Evolutionary conservation across 1,140 invertebrate genomes (phyloP), one percentile per base, ranked within the genome.

Genomic region (Euura lappo): DNA sequence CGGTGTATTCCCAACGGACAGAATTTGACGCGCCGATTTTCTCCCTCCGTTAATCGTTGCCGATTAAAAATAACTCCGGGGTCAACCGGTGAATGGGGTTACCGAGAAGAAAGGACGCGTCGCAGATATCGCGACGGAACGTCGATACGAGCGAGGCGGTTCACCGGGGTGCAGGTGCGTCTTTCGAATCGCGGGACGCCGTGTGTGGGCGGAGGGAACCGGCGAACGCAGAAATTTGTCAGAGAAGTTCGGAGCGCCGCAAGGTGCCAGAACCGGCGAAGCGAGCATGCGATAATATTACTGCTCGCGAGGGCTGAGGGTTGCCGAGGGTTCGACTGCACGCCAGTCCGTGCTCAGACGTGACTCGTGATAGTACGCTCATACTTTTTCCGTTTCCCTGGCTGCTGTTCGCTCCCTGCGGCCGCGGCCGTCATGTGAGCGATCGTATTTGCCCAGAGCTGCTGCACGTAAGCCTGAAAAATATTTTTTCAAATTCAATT

Each of bases 331-430:
- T 75, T 74, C 67, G 76, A 77, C 47, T 71, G 78, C 79, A 83
- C 82, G 80, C 76, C 83, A 86, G 84, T 86, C 74, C 83, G 79
- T 83, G 77, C 75, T 85, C 73, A 79, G 83, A 85, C 84, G 81
- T 80, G 84, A 83, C 79, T 85, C 81, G 78, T 79, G 78, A 79
- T 77, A 78, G 80, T 79, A 70, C 77, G 75, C 76, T 69, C 66
- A 71, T 79, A 75, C 64, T 72, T 69, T 70, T 60, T 77, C 69
- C 70, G 71, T 64, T 69, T 69, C 70, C 70, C 71, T 74, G 72
- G 8, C 28, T 68, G n/a, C 5, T 6, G 51, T 8, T 60, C 3
- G 13, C 13, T 60, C 13, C 51, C 51, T 51, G 47, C 7, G 47
- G 7, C 13, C 5, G 51, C 10, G 51, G 8, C 51, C 13, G 51